Evolutionary conservation across 2,888 invertebrate species (phyloP).

Genomic region (Ormyrus labotus): DNA sequence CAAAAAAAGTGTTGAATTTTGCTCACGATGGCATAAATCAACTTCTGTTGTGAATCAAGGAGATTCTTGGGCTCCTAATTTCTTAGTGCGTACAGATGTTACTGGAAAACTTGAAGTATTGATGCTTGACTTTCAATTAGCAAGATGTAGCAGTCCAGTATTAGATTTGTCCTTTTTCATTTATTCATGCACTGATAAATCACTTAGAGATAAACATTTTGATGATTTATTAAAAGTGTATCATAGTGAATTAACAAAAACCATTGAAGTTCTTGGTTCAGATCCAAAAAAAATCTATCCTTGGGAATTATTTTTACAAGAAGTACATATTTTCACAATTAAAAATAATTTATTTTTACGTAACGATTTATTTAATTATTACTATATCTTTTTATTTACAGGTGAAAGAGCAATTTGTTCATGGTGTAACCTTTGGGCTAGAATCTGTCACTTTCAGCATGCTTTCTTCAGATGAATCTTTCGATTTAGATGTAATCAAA

Average conservation of each 20-base stretch:
- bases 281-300: conserved; percentile 79
- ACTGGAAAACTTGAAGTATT: conserved; percentile 74
- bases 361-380: not conserved
- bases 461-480: conserved; percentile 79
- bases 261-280: conserved; percentile 80
- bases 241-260: conserved; percentile 77
- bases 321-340: conserved; percentile 65
- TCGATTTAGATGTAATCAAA: conserved; percentile 79
- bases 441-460: conserved; percentile 80
- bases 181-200: conserved; percentile 80
- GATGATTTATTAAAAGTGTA: conserved; percentile 80
- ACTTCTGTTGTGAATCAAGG: conserved; percentile 82
- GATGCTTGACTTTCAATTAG: conserved; percentile 84
- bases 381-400: conserved; percentile 11
- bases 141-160: conserved; percentile 79
- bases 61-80: conserved; percentile 87
- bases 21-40: conserved; percentile 68
- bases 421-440: conserved; percentile 80
- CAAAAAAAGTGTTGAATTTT: conserved; percentile 76
- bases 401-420: conserved; percentile 77
- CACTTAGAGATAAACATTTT: conserved; percentile 79
- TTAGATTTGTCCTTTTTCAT: conserved; percentile 80
- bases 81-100: conserved; percentile 77
- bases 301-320: conserved; percentile 77
- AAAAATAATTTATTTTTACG: conserved; percentile 51